phyloP scores from a whole-genome alignment of 2,888 invertebrate genomes.

The Heliconius ethilla region DNA sequence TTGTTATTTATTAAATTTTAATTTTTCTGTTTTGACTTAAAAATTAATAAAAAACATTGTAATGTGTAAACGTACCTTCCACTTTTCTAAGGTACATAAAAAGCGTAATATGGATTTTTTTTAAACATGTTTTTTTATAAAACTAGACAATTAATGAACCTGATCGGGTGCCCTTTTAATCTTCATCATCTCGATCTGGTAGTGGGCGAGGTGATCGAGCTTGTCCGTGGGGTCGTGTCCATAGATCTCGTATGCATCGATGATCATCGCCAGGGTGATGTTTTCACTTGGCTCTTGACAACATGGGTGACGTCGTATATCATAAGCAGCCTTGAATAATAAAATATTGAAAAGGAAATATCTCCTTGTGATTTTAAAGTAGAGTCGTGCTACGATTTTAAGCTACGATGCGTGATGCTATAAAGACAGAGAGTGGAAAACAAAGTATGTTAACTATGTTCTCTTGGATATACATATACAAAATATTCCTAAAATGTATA shows the following conservation, averaged over 20 bases:
- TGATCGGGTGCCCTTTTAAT: constrained; percentile 73
- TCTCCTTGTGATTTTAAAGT: too few relatives aligned
- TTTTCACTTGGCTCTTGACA: constrained; percentile 66
- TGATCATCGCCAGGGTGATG: constrained; percentile 71
- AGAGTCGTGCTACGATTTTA: too few relatives aligned
- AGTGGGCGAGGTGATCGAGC: constrained; percentile 70
- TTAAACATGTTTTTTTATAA: not conserved
- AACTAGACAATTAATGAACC: constrained; percentile 53
- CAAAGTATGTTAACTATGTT: too few relatives aligned
- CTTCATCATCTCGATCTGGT: constrained; percentile 77
- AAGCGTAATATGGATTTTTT: not conserved
- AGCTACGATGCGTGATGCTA: too few relatives aligned
- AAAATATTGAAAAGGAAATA: not conserved
- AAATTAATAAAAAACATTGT: too few relatives aligned
- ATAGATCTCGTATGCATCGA: constrained; percentile 76
- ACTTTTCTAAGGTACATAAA: too few relatives aligned
- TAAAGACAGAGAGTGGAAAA: too few relatives aligned
- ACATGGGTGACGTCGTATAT: constrained; percentile 70
- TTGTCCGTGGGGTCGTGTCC: constrained; percentile 78
- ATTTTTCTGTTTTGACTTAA: too few relatives aligned
- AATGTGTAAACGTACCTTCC: not conserved
- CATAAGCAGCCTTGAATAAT: constrained; percentile 56
- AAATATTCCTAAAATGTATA: too few relatives aligned
- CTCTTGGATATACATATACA: too few relatives aligned
- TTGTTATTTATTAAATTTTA: too few relatives aligned